Conservation (phyloP, 2,797 vertebrate species). For the Sebastiscus albofasciatus region DNA sequence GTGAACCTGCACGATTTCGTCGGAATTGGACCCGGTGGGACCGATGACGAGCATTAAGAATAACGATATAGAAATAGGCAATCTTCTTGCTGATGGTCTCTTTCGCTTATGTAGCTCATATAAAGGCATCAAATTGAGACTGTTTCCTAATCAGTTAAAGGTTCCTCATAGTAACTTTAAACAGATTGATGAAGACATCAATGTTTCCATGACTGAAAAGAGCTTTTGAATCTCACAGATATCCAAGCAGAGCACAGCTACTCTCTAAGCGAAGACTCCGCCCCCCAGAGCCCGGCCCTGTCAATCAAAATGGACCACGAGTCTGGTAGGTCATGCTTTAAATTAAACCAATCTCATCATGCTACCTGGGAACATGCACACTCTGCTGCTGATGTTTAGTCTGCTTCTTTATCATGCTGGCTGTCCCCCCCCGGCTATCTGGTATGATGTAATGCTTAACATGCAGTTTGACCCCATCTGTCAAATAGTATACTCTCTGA, state of each 20-base stretch:
- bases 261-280: conserved; percentile 96
- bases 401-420: conserved; percentile 2
- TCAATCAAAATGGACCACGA: conserved; percentile 95
- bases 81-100: too few relatives aligned
- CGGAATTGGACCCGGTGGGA: too few relatives aligned
- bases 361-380: background rate
- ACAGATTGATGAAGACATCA: background rate
- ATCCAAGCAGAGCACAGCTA: conserved; percentile 99
- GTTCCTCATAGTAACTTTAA: background rate
- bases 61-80: too few relatives aligned
- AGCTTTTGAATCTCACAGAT: conserved; percentile 78
- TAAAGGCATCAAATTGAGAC: too few relatives aligned
- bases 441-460: conserved; percentile 5
- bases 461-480: background rate
- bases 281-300: conserved; percentile 95
- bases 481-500: background rate
- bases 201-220: conserved; percentile 41
- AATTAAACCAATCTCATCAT: background rate
- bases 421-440: background rate
- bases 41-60: too few relatives aligned
- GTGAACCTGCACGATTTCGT: too few relatives aligned
- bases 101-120: too few relatives aligned
- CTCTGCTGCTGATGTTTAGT: conserved; percentile 21
- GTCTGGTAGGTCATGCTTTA: conserved; percentile 77
- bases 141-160: too few relatives aligned